A percentile compares a stretch with the other conserved stretches of the same genome.
Evolutionary conservation across 1,140 invertebrate species (phyloP).

Genomic region (Steinernema feltiae): DNA sequence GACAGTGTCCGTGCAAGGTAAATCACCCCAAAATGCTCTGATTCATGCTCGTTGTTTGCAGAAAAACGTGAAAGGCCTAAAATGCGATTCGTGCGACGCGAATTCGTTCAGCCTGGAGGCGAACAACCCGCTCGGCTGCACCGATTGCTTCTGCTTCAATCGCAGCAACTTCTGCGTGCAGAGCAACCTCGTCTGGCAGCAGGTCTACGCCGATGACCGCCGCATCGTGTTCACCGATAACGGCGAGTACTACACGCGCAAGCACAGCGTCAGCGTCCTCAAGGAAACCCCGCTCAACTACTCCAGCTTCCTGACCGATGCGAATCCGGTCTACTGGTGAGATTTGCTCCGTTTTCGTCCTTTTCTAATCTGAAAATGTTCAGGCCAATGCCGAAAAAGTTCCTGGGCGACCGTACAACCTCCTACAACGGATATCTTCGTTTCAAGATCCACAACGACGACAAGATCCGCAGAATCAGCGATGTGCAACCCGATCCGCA

Average conservation of each 20-base stretch:
- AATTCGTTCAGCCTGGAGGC: constrained; percentile 83
- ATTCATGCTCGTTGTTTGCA: constrained; percentile 31
- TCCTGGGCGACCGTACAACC: constrained; percentile 77
- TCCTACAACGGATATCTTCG: constrained; percentile 85
- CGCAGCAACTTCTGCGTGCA: constrained; percentile 73
- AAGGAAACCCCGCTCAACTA: constrained; percentile 45
- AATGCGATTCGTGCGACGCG: constrained; percentile 78
- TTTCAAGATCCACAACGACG: constrained; percentile 68
- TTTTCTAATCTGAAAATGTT: too few relatives aligned
- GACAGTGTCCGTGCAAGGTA: constrained; percentile 77
- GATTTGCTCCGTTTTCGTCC: constrained; percentile 13
- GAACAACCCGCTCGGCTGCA: constrained; percentile 80
- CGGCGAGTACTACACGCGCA: constrained; percentile 44
- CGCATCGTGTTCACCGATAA: constrained; percentile 46
- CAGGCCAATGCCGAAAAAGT: constrained; percentile 67
- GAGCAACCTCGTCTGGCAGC: constrained; percentile 45
- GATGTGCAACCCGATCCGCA: constrained; percentile 58
- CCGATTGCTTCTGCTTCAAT: constrained; percentile 95
- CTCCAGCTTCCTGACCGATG: constrained; percentile 54
- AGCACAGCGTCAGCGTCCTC: constrained; percentile 47
- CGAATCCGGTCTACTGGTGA: constrained; percentile 52
- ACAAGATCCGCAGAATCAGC: constrained; percentile 33
- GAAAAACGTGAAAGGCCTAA: constrained; percentile 69
- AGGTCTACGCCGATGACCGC: constrained; percentile 53
- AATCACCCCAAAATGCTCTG: too few relatives aligned